phyloP scores from a whole-genome alignment of 2,888 invertebrate genomes.

The Parthenolecanium corni region DNA sequence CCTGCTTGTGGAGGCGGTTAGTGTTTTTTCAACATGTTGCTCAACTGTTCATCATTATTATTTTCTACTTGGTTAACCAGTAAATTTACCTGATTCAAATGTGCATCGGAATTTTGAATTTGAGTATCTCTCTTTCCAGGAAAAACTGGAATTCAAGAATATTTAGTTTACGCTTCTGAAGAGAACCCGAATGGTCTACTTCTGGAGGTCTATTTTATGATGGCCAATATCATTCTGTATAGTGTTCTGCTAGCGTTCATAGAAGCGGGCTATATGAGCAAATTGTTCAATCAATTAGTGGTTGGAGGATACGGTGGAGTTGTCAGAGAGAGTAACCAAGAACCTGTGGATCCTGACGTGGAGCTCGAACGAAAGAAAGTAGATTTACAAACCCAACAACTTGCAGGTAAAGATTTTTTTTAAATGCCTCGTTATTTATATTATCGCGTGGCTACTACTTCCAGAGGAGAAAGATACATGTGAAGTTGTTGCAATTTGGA shows the following conservation, averaged over 20 bases:
- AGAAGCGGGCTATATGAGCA: conserved; percentile 25
- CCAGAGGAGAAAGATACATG: no score
- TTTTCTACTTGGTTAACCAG: no score
- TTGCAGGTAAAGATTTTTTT: not conserved
- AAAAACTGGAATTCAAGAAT: no score
- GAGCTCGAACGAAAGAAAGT: not conserved
- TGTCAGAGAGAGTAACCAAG: not conserved
- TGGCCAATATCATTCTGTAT: conserved; percentile 32
- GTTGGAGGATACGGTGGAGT: not conserved
- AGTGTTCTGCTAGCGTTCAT: conserved; percentile 32
- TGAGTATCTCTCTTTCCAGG: no score
- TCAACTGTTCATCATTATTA: not conserved
- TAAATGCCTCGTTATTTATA: no score
- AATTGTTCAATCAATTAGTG: not conserved
- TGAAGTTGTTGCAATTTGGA: no score
- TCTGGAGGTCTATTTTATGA: conserved; percentile 32
- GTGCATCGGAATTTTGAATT: no score
- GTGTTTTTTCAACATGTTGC: not conserved
- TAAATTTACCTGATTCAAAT: no score
- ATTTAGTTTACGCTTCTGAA: conserved; percentile 26
- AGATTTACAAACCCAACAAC: not conserved
- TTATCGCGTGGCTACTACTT: no score
- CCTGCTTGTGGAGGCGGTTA: not conserved
- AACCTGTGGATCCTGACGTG: not conserved
- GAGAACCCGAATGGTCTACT: conserved; percentile 31